phyloP scores from a whole-genome alignment of 1,140 invertebrate genomes.

The Trachymyrmex septentrionalis region DNA sequence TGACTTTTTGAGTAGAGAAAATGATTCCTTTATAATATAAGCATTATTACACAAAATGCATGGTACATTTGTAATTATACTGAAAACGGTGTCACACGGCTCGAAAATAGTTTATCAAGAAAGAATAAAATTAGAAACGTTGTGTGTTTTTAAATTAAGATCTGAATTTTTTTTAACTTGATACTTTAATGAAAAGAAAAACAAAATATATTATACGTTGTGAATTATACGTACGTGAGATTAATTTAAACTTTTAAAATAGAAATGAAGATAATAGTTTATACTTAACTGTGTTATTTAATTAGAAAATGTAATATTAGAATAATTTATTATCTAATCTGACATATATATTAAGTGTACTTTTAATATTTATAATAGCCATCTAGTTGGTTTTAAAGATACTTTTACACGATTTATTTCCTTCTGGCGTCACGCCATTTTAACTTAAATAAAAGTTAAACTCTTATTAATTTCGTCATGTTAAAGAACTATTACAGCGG shows the following conservation, averaged over 20 bases:
- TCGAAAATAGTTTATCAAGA: neutral
- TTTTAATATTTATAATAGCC: neutral
- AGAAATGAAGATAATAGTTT: neutral
- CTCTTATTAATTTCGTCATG: constrained; percentile 34
- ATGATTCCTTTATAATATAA: neutral
- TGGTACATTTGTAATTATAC: neutral
- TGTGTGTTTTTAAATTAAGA: neutral
- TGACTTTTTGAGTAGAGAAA: neutral
- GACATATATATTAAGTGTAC: neutral
- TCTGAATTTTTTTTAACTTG: neutral
- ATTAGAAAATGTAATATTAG: neutral
- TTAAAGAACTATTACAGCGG: constrained; percentile 1
- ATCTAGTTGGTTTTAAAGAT: neutral
- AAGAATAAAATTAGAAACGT: neutral
- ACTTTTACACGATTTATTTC: neutral
- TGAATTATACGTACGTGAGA: neutral
- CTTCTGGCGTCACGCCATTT: neutral
- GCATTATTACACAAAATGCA: neutral
- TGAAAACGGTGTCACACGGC: neutral
- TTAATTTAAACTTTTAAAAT: neutral
- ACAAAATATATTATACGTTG: neutral
- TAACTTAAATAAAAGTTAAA: constrained; percentile 6
- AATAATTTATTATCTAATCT: neutral
- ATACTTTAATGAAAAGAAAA: neutral
- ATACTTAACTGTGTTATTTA: neutral